Conservation (phyloP, 2,888 invertebrate species). For the Oscheius onirici region DNA sequence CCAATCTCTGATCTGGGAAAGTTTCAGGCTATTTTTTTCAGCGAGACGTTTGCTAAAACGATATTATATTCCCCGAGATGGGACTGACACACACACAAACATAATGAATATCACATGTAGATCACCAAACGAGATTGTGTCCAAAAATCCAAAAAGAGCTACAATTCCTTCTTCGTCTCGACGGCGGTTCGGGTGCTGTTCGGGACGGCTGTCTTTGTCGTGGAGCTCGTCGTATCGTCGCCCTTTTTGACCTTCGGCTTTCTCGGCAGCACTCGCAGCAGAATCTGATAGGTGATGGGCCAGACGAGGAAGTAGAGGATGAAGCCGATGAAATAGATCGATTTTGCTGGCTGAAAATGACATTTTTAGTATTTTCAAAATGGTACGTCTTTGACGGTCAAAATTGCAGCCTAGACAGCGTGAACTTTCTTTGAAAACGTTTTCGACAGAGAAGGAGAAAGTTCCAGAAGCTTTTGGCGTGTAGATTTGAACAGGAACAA, state of each 20-base stretch:
- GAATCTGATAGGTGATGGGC: constrained; percentile 57
- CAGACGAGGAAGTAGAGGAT: constrained; percentile 64
- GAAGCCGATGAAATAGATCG: constrained; percentile 67
- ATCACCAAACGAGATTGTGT: constrained; percentile 2
- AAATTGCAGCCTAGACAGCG: too few species aligned
- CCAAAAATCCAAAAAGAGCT: background rate
- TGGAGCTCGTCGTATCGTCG: background rate
- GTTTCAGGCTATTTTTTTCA: too few species aligned
- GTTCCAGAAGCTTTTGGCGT: too few species aligned
- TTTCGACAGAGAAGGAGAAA: too few species aligned
- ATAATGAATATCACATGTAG: constrained; percentile 23
- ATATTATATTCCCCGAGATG: too few species aligned
- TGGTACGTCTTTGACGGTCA: too few species aligned
- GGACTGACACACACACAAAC: too few species aligned
- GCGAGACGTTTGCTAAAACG: too few species aligned
- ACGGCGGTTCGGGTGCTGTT: background rate
- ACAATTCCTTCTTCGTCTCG: constrained; percentile 29
- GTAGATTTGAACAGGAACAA: too few species aligned
- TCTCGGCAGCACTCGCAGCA: constrained; percentile 59
- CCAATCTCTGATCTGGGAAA: too few species aligned
- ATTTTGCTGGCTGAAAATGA: constrained; percentile 66
- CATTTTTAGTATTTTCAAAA: too few species aligned
- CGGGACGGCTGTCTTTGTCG: background rate
- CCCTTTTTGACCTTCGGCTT: constrained; percentile 42
- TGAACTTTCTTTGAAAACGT: too few species aligned